These are phyloP conservation scores for Himalopsyche kuldschensis DNA, from an alignment of 2,888 invertebrate genomes.

Conservation along the genomic window DNA sequence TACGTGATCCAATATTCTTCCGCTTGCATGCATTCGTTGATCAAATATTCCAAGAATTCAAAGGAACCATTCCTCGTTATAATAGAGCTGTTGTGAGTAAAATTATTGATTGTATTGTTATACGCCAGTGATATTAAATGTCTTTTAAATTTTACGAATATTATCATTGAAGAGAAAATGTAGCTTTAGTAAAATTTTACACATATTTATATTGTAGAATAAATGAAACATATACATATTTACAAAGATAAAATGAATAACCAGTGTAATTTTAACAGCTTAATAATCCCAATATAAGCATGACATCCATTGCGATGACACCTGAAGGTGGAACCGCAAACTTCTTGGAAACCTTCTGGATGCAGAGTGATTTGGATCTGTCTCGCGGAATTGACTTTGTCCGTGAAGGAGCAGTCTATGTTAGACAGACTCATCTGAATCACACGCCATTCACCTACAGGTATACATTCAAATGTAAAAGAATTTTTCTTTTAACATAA, in stretches of 20 bases:
- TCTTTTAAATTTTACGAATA: too few species aligned
- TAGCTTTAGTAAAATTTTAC: too few species aligned
- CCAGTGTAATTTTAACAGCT: constrained; percentile 54
- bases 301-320: constrained; percentile 54
- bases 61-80: constrained; percentile 63
- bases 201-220: too few species aligned
- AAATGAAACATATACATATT: too few species aligned
- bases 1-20: constrained; percentile 48
- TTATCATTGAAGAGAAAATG: too few species aligned
- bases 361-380: constrained; percentile 51
- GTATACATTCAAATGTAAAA: constrained; percentile 5
- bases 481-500: too few species aligned
- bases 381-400: constrained; percentile 46
- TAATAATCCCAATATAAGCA: constrained; percentile 62
- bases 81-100: constrained; percentile 51
- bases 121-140: too few species aligned
- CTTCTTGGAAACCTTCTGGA: constrained; percentile 73
- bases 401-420: constrained; percentile 39
- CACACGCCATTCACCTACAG: constrained; percentile 42
- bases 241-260: constrained; percentile 33
- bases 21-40: constrained; percentile 58
- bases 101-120: too few species aligned
- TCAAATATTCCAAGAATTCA: constrained; percentile 72
- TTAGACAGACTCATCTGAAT: constrained; percentile 44
- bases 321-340: constrained; percentile 55